A percentile compares a stretch with the other conserved stretches of the same genome.
phyloP scores from a whole-genome alignment of 2,113 vertebrate genomes.

The Aegithalos caudatus region DNA sequence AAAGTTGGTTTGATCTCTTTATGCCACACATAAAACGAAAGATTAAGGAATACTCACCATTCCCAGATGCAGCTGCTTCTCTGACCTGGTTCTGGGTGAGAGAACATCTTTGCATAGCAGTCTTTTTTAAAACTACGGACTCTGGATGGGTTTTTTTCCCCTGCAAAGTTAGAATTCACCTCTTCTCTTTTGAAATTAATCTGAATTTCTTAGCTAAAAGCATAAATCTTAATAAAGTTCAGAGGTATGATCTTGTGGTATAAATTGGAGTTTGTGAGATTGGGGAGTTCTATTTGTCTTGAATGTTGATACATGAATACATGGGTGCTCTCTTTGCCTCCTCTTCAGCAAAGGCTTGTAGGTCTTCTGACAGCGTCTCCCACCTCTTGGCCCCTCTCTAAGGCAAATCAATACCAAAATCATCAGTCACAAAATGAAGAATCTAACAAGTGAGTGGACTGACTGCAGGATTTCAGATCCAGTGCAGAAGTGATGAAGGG shows the following conservation, averaged over 20 bases:
- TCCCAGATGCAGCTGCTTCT: background rate
- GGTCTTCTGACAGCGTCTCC: background rate
- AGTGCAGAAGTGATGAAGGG: background rate
- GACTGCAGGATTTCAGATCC: background rate
- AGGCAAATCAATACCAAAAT: background rate
- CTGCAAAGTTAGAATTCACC: background rate
- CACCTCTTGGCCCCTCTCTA: background rate
- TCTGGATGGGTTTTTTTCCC: background rate
- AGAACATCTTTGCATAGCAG: background rate
- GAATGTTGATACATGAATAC: background rate
- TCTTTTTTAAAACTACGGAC: background rate
- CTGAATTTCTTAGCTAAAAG: background rate
- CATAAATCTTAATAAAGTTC: background rate
- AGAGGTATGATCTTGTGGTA: background rate
- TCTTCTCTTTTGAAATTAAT: background rate
- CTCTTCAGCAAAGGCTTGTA: background rate
- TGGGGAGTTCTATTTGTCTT: background rate
- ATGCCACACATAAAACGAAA: background rate
- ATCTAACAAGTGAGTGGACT: background rate
- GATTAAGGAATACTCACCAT: background rate
- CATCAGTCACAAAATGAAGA: background rate
- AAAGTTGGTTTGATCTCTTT: slow-evolving; percentile 23
- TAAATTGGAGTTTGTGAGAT: background rate
- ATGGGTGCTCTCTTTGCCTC: background rate
- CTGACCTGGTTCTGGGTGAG: background rate